Conservation (phyloP, 1,140 invertebrate species). For the Arctopsyche grandis region DNA sequence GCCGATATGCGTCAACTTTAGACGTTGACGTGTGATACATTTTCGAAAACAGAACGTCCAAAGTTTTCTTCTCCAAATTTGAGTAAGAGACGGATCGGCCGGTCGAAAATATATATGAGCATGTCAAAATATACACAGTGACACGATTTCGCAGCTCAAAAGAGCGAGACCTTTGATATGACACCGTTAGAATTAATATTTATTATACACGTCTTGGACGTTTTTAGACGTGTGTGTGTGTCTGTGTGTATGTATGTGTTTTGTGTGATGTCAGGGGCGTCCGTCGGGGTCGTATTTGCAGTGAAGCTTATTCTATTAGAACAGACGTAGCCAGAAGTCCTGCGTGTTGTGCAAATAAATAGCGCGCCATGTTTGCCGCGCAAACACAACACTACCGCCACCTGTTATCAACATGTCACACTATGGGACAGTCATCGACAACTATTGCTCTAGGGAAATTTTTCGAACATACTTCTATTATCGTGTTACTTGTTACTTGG, state of each 20-base stretch:
- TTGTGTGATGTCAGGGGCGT: conserved; percentile 10
- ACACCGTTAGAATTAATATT: background rate
- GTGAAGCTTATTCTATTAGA: conserved; percentile 54
- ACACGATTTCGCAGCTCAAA: no score
- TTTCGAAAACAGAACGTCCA: background rate
- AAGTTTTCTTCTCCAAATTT: background rate
- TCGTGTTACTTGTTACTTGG: no score
- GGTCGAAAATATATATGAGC: no score
- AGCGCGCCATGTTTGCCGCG: conserved; percentile 50
- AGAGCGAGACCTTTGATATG: conserved; percentile 7
- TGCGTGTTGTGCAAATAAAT: conserved; percentile 48
- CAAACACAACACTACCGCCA: conserved; percentile 47
- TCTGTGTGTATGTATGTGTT: background rate
- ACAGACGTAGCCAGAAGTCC: conserved; percentile 41
- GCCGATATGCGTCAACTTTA: no score
- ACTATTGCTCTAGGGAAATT: background rate
- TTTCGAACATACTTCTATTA: no score
- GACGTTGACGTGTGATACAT: no score
- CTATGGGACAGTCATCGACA: background rate
- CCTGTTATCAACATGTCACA: conserved; percentile 50
- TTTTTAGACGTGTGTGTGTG: background rate
- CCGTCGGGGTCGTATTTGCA: conserved; percentile 48
- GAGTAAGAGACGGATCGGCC: background rate
- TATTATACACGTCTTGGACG: background rate
- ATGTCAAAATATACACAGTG: background rate